Evolutionary conservation across 2,113 vertebrate species (phyloP).

Genomic region (Ceyx cyanopectus): DNA sequence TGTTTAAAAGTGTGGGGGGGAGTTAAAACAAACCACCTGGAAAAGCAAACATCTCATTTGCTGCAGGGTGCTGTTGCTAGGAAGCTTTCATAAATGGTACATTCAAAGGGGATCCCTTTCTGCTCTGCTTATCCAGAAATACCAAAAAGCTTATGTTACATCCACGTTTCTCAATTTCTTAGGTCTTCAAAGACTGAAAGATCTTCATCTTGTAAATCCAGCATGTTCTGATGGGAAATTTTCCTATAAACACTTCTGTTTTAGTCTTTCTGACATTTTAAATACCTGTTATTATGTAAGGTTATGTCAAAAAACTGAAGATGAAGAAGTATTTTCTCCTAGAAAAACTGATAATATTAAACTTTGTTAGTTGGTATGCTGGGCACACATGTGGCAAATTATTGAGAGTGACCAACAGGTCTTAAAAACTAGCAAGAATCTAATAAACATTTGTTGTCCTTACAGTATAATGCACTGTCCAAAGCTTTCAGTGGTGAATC

Average conservation of each 20-base stretch:
- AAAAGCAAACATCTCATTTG: not conserved
- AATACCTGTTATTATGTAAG: not conserved
- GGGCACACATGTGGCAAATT: not conserved
- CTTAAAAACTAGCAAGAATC: not conserved
- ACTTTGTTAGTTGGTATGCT: not conserved
- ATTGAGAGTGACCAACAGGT: not conserved
- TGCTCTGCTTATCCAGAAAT: not conserved
- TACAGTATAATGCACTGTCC: not conserved
- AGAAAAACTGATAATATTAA: not conserved
- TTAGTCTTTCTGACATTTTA: conserved; percentile 2
- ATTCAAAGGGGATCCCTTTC: not conserved
- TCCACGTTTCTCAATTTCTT: not conserved
- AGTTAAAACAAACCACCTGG: not conserved
- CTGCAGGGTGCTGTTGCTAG: not conserved
- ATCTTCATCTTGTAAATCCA: not conserved
- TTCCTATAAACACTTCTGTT: not conserved
- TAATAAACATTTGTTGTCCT: not conserved
- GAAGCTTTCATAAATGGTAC: not conserved
- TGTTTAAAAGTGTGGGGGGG: not conserved
- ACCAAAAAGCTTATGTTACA: not conserved
- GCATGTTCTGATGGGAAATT: not conserved
- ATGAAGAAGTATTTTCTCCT: not conserved
- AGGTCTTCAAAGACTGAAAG: conserved; percentile 9
- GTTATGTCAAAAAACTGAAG: not conserved
- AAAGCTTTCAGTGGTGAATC: not conserved